phyloP scores from a whole-genome alignment of 2,797 vertebrate species.

The Mustela erminea region DNA sequence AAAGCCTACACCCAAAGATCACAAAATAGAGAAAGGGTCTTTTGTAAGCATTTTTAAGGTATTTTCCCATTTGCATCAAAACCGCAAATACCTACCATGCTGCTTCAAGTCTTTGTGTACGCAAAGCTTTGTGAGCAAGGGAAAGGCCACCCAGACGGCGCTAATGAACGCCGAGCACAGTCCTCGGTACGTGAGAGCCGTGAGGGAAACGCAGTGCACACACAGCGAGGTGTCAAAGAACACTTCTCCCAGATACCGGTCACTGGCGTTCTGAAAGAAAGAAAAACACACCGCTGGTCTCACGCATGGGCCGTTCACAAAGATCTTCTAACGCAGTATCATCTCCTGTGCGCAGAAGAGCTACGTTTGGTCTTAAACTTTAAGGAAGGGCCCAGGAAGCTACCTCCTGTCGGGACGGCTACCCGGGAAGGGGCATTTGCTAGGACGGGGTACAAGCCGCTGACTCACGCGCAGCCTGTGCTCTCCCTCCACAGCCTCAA shows the following conservation, averaged over 20 bases:
- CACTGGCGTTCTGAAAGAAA: slow-evolving; percentile 89
- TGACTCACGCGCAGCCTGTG: neutral
- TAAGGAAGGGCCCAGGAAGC: neutral
- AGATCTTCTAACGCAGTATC: neutral
- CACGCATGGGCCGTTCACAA: neutral
- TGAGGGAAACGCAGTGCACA: slow-evolving; percentile 92
- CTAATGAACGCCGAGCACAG: slow-evolving; percentile 96
- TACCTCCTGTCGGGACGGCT: neutral
- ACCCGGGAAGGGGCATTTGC: neutral
- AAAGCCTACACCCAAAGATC: neutral
- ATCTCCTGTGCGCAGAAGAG: neutral
- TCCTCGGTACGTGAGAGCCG: slow-evolving; percentile 91
- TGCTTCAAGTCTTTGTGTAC: slow-evolving; percentile 91
- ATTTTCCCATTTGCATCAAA: slow-evolving; percentile 29
- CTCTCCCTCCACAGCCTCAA: neutral
- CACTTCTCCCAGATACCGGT: slow-evolving; percentile 92
- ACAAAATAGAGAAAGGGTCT: neutral
- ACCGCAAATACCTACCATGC: slow-evolving; percentile 85
- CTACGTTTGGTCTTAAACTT: neutral
- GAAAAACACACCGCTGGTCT: slow-evolving; percentile 31
- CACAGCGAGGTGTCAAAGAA: slow-evolving; percentile 95
- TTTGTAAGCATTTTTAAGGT: slow-evolving; percentile 27
- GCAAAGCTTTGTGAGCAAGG: slow-evolving; percentile 92
- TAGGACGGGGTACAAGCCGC: neutral
- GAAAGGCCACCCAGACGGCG: slow-evolving; percentile 95